Base-by-base conservation (phyloP, 2,113 vertebrate genomes). In the Parus major region DNA sequence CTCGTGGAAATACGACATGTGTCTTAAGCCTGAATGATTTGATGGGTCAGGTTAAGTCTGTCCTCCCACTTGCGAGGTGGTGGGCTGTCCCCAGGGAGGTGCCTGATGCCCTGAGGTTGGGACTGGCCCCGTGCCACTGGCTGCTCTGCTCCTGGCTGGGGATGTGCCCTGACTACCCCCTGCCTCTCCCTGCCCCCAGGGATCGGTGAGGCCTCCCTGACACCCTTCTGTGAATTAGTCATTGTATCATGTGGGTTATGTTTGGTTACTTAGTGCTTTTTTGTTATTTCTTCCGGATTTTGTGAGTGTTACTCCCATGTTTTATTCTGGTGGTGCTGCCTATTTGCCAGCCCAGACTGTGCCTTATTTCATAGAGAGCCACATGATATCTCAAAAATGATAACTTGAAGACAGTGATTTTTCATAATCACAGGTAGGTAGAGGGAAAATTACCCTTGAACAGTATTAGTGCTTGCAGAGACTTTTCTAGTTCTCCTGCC, bases 51-150 rank as follows among this genome's bases (percentile, higher is more conserved):
- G 18, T 81, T 60, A 15, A 36, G 22, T 44, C 27, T 69, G 56
- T 2, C 12, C 11, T 27, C 21, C 5, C 3, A 39, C 4, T 7
- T 8, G 0, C 2, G 5, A 55, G 44, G 29, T 35, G 20, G 12
- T 79, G 65, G 9, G 56, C n/a, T 2, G 3, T 65, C n/a, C 27
- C 44, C 19, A 28, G 22, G 22, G 35, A 39, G 23, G 10, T 69
- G 13, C 33, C 22, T 0, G 21, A 10, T 90, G 56, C 31, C 29
- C 52, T 2, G 4, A 5, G 10, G 31, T 57, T 68, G 77, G 42
- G 35, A 28, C 50, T 72, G 73, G 25, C 33, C 25, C 10, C 0
- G 2, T 42, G 55, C 25, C 60, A 1, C 31, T 39, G 33, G 9
- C 47, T 91, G 39, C 29, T 24, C 3, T 49, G 60, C 35, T 47